Percentiles rank a stretch among this genome's conserved stretches.
These are phyloP conservation scores for Embidobia sp. DNA, from an alignment of 2,888 invertebrate genomes.

Conservation along the genomic window DNA sequence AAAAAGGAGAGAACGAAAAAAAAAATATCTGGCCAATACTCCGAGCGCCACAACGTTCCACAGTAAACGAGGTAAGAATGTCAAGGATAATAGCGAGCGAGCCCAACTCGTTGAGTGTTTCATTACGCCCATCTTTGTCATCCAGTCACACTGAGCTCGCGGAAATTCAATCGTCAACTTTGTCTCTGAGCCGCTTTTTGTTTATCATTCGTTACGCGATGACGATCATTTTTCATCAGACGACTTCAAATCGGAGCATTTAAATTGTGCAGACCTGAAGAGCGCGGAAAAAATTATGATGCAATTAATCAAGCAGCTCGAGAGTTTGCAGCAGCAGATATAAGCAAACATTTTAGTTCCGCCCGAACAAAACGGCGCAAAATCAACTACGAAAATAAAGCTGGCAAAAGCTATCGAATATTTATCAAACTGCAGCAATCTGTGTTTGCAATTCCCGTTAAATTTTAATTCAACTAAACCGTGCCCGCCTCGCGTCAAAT, in stretches of 20 bases:
- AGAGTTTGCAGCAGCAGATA: too few species aligned
- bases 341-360: too few species aligned
- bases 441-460: not conserved
- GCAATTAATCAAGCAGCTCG: too few species aligned
- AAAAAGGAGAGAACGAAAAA: slow-evolving; percentile 16
- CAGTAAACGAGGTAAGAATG: slow-evolving; percentile 66
- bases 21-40: slow-evolving; percentile 64
- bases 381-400: not conserved
- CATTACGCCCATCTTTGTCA: slow-evolving; percentile 67
- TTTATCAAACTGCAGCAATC: slow-evolving; percentile 15
- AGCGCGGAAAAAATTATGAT: not conserved
- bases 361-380: not conserved
- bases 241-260: too few species aligned
- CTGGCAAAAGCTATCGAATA: slow-evolving; percentile 9
- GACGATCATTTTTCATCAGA: slow-evolving; percentile 44
- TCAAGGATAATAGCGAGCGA: slow-evolving; percentile 68
- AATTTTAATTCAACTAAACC: slow-evolving; percentile 27
- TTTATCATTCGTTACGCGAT: slow-evolving; percentile 36
- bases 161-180: slow-evolving; percentile 67
- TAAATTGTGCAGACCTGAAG: not conserved
- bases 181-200: slow-evolving; percentile 44
- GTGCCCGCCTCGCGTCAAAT: slow-evolving; percentile 13
- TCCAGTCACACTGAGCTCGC: slow-evolving; percentile 63
- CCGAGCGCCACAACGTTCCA: slow-evolving; percentile 45
- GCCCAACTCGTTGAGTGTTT: slow-evolving; percentile 66